A percentile compares a stretch with the other conserved stretches of the same genome.
phyloP scores from a whole-genome alignment of 2,888 invertebrate genomes.

The Eupithecia insigniata region DNA sequence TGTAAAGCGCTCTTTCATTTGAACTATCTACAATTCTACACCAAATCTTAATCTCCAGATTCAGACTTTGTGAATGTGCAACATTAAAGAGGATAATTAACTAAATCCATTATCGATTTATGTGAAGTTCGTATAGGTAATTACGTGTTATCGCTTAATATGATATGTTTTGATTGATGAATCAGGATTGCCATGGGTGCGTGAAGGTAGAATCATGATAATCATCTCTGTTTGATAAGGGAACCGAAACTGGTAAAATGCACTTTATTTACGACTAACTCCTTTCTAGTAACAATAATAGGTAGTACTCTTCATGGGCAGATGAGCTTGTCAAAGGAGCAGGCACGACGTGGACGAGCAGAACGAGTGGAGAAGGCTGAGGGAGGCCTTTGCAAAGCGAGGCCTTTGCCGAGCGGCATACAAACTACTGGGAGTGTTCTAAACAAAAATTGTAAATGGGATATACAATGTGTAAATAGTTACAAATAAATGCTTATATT shows the following conservation, averaged over 20 bases:
- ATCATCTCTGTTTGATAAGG: not conserved
- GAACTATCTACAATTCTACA: not conserved
- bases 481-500: too few relatives aligned
- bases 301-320: too few relatives aligned
- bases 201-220: slow-evolving; percentile 1
- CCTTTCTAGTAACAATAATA: not conserved
- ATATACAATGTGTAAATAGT: too few relatives aligned
- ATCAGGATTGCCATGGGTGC: slow-evolving; percentile 26
- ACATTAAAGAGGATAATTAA: slow-evolving; percentile 10
- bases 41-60: slow-evolving; percentile 2
- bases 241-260: not conserved
- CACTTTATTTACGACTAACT: not conserved
- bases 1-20: not conserved
- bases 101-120: slow-evolving; percentile 40
- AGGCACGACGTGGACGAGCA: too few relatives aligned
- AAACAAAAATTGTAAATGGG: too few relatives aligned
- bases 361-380: too few relatives aligned
- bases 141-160: slow-evolving; percentile 41
- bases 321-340: too few relatives aligned
- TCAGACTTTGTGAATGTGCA: not conserved
- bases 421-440: too few relatives aligned
- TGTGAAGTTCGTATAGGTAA: slow-evolving; percentile 36
- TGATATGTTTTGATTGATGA: slow-evolving; percentile 41
- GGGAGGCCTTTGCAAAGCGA: too few relatives aligned
- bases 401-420: too few relatives aligned